phyloP scores from a whole-genome alignment of 1,140 invertebrate genomes.

The Leptoteleia sp. region DNA sequence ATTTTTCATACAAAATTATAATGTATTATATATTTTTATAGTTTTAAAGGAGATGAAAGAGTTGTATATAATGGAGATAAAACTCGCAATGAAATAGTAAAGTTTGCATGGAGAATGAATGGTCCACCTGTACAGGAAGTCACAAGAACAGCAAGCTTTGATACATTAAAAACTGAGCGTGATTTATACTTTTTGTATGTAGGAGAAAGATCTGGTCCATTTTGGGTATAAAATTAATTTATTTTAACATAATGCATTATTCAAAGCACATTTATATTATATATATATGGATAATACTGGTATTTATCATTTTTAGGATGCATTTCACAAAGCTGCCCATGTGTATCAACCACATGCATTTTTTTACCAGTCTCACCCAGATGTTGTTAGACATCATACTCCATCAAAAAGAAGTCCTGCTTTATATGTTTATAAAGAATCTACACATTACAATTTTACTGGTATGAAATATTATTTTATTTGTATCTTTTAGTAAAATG shows the following conservation, averaged over 20 bases:
- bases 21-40: slow-evolving; percentile 73
- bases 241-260: slow-evolving; percentile 64
- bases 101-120: slow-evolving; percentile 94
- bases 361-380: slow-evolving; percentile 89
- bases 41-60: slow-evolving; percentile 91
- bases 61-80: slow-evolving; percentile 94
- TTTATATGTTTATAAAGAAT: slow-evolving; percentile 93
- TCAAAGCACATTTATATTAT: too few relatives aligned
- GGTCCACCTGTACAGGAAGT: slow-evolving; percentile 92
- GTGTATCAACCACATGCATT: slow-evolving; percentile 91
- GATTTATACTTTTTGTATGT: slow-evolving; percentile 94
- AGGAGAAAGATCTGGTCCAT: slow-evolving; percentile 86
- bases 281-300: too few relatives aligned
- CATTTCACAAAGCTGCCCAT: slow-evolving; percentile 87
- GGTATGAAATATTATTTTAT: slow-evolving; percentile 77
- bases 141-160: slow-evolving; percentile 88
- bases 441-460: slow-evolving; percentile 86
- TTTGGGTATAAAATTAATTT: too few relatives aligned
- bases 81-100: slow-evolving; percentile 94
- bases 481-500: too few relatives aligned
- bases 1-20: too few relatives aligned
- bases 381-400: slow-evolving; percentile 85
- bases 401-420: slow-evolving; percentile 85
- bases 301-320: slow-evolving; percentile 82
- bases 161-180: slow-evolving; percentile 87